Conservation (phyloP, 2,113 vertebrate genomes). For the Bagarius yarrelli region DNA sequence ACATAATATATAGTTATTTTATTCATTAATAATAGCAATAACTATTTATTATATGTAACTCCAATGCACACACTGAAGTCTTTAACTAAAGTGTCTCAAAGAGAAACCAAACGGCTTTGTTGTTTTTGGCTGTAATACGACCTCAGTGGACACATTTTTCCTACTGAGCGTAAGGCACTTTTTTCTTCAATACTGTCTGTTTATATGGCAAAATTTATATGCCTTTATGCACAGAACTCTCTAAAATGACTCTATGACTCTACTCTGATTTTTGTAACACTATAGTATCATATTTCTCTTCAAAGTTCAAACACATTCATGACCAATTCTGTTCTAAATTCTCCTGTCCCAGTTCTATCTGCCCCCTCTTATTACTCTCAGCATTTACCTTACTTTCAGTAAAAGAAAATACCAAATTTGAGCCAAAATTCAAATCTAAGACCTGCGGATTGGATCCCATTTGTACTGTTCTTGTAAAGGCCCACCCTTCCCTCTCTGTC, state of each 20-base stretch:
- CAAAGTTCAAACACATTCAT: too few species aligned
- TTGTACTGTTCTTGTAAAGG: too few species aligned
- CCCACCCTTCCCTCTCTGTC: too few species aligned
- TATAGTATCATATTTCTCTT: too few species aligned
- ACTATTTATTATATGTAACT: not conserved
- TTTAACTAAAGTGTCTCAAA: not conserved
- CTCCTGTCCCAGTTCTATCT: too few species aligned
- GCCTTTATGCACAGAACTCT: not conserved
- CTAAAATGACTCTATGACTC: not conserved
- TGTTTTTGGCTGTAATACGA: constrained; percentile 3
- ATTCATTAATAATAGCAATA: not conserved
- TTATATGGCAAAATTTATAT: not conserved
- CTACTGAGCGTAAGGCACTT: not conserved
- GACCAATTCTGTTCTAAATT: too few species aligned
- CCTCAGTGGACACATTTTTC: constrained; percentile 14
- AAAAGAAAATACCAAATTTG: too few species aligned
- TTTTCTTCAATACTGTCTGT: not conserved
- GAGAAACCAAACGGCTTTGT: not conserved
- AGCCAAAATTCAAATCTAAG: too few species aligned
- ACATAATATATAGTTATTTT: too few species aligned
- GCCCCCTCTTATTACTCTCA: too few species aligned
- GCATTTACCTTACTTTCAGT: too few species aligned
- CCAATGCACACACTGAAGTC: not conserved
- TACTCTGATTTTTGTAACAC: not conserved
- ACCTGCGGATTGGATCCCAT: too few species aligned